Percentiles rank a stretch among this genome's conserved stretches.
phyloP scores from a whole-genome alignment of 2,797 vertebrate genomes.

The Melanogrammus aeglefinus region DNA sequence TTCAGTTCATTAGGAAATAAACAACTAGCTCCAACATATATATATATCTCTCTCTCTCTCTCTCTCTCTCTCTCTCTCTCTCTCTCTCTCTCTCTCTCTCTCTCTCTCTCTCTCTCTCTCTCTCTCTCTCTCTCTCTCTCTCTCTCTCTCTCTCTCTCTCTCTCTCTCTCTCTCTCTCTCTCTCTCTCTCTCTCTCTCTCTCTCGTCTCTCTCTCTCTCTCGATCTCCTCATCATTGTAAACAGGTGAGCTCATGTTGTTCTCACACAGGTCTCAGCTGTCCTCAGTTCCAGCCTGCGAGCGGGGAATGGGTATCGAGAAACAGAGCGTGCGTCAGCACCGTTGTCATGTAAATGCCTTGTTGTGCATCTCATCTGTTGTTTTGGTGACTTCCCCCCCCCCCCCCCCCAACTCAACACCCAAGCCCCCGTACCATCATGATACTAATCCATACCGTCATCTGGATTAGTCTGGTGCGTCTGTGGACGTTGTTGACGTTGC shows the following conservation, averaged over 20 bases:
- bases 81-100: background rate
- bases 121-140: background rate
- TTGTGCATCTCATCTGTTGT: background rate
- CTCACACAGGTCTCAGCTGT: conserved; percentile 9
- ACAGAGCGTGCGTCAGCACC: conserved; percentile 14
- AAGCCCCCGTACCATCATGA: no score
- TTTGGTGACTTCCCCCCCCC: background rate
- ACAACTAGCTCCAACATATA: conserved; percentile 23
- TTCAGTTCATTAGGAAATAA: conserved; percentile 52
- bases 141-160: background rate
- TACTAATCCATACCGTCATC: no score
- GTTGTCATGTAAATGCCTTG: background rate
- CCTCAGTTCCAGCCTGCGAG: conserved; percentile 32
- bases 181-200: conserved; percentile 1
- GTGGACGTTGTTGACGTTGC: background rate
- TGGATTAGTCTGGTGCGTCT: background rate
- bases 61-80: background rate
- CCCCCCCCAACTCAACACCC: no score
- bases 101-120: background rate
- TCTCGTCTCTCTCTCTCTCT: background rate
- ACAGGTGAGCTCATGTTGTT: conserved; percentile 42
- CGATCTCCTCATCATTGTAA: conserved; percentile 19
- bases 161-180: background rate
- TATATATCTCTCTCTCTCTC: background rate
- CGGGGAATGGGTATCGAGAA: conserved; percentile 26